Conservation (phyloP, 1,140 invertebrate species). For the Tribolium madens region DNA sequence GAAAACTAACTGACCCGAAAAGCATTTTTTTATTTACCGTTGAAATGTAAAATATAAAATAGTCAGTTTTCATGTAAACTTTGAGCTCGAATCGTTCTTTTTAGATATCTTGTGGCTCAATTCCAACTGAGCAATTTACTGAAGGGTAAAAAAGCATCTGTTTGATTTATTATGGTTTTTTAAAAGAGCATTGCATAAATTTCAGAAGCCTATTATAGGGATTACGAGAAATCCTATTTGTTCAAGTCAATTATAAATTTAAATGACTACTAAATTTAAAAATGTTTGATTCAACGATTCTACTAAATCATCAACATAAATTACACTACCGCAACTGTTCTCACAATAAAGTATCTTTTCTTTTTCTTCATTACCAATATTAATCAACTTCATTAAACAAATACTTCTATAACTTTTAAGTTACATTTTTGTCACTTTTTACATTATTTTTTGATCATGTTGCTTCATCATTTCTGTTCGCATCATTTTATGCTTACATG, state of each 20-base stretch:
- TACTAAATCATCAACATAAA: conserved; percentile 7
- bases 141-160: conserved; percentile 10
- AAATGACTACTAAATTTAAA: conserved; percentile 14
- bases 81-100: not conserved
- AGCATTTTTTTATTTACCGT: conserved; percentile 1
- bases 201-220: conserved; percentile 10
- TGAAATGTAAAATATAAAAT: not conserved
- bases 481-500: not conserved
- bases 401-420: not conserved
- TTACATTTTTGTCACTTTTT: no score
- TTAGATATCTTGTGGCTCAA: not conserved
- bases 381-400: not conserved
- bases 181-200: conserved; percentile 2
- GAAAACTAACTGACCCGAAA: conserved; percentile 21
- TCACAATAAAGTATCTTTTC: not conserved
- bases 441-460: not conserved
- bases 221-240: conserved; percentile 21
- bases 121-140: conserved; percentile 6
- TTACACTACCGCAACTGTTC: not conserved
- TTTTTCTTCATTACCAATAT: not conserved
- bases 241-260: conserved; percentile 29
- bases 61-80: conserved; percentile 12
- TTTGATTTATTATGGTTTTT: conserved; percentile 6
- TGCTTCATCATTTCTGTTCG: not conserved
- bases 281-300: not conserved